Evolutionary conservation across 2,797 vertebrate species (phyloP), one percentile per base, ranked within the genome.

Genomic region (Rhinichthys osculus): DNA sequence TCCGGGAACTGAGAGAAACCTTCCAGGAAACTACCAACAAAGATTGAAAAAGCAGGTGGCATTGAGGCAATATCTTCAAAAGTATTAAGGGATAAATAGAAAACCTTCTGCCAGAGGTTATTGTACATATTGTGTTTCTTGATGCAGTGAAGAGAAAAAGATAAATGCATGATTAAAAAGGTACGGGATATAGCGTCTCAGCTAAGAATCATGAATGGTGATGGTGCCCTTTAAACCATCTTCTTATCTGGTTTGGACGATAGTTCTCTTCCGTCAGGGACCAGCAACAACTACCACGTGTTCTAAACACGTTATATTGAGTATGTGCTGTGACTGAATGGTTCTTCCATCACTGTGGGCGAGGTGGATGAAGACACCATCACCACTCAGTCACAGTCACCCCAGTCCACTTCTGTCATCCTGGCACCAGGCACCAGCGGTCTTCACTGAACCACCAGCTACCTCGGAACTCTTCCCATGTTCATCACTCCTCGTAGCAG

Each of bases 1-100:
- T 19, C 44, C 0, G 27, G 50, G 72, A 85, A 83, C 30, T 27
- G 71, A 62, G 21, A 83, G 72, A 50, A 52, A 19, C 73, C 50
- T 50, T 67, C 59, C 40, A 4, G 44, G 27, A 78, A 44, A 64
- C 35, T 13, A 64, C 1, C 2, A 64, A 30, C 13, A 64, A 3
- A 16, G 5, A 30, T 16, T 64, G 62, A 57, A 81, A 82, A 14
- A 82, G 54, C 40, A 77, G 72, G 42, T 35, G 59, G 35, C 23
- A 83, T 54, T 71, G 30, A 9, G 38, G 13, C 27, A 72, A 52
- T 44, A 5, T 57, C 47, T 82, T 23, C 54, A 62, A 59, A 33
- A 10, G 33, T 10, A 76, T 76, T 38, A 57, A n/a, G 11, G 13
- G n/a, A 10, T 38, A 16, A n/a, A 77, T 4, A 35, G 42, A 38